Evolutionary conservation across 2,113 vertebrate genomes (phyloP), one percentile per base, ranked within the genome.

Genomic region (Noturus placidus): DNA sequence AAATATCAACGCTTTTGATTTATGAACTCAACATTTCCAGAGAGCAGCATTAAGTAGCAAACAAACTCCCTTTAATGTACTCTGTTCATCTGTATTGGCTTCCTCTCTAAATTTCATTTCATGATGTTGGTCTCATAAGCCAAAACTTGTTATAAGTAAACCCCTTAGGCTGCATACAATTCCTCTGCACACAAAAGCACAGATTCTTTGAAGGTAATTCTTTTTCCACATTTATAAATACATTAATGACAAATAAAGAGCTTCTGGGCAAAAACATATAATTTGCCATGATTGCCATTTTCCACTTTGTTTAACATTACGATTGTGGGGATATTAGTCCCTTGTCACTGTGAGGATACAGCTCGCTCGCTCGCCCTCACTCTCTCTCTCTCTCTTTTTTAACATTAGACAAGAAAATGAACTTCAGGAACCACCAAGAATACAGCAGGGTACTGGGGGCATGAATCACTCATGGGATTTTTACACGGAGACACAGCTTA

Each of bases 251-350:
- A 56, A 17, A 17, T 56, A 80, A 30, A 56, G 27, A 52, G 25
- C 76, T 52, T 52, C 42, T 52, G 46, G 76, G 25, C 76, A 52
- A 78, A 25, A 78, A 78, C 74, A 77, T 25, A 22, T 42, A 46
- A 77, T 77, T 77, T 77, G 27, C 72, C 20, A 22, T 74, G 70
- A 42, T 42, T 74, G 70, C 38, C 72, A 46, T 76, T 25, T 76
- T 76, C 7, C 70, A 74, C 70, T 22, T 74, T 38, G 15, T 9
- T 74, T 22, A 74, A 74, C 17, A 74, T 35, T 77, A 46, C 25
- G 27, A 6, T 50, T 77, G 42, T n/a, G 22, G 1, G 22, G 42
- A 14, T 52, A 46, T 52, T n/a, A 46, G 13, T 78, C 13, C 27
- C 46, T 30, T 46, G 25, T 30, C 27, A 15, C 5, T 15, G 25